Percentiles rank a stretch among this genome's conserved stretches.
phyloP scores from a whole-genome alignment of 1,140 invertebrate species.

The Epicauta chinensis region DNA sequence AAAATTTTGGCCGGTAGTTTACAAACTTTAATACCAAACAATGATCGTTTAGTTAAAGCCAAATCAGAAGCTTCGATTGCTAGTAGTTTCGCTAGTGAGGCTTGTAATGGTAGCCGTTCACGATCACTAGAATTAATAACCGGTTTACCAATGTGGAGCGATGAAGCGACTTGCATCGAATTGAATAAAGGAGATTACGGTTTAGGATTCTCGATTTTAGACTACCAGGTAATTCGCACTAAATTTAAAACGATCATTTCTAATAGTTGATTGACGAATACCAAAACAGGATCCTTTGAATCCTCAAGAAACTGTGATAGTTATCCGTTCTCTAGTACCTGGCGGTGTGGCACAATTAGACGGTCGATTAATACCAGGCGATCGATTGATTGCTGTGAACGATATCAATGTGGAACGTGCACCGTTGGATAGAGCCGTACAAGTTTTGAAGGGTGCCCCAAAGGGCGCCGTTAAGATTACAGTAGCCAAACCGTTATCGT shows the following conservation, averaged over 20 bases:
- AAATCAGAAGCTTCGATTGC: conserved; percentile 76
- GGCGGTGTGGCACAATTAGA: conserved; percentile 77
- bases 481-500: conserved; percentile 79
- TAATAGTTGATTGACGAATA: no score
- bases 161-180: conserved; percentile 73
- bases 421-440: conserved; percentile 74
- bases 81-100: conserved; percentile 52
- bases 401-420: conserved; percentile 68
- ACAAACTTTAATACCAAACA: conserved; percentile 56
- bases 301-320: conserved; percentile 77
- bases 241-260: no score
- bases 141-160: conserved; percentile 83
- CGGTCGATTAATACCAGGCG: conserved; percentile 77
- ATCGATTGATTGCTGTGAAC: conserved; percentile 80
- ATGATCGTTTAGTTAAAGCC: conserved; percentile 69
- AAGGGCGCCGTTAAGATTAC: conserved; percentile 74
- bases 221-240: conserved; percentile 68
- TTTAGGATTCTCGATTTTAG: conserved; percentile 84
- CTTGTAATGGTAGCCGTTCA: conserved; percentile 55
- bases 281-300: conserved; percentile 67
- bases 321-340: conserved; percentile 78
- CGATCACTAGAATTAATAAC: conserved; percentile 78
- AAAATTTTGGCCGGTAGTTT: conserved; percentile 63
- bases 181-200: conserved; percentile 77
- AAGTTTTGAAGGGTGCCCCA: conserved; percentile 70